Percentiles rank a stretch among this genome's conserved stretches.
Conservation (phyloP, 2,888 invertebrate genomes). For the Pseudococcus longispinus region DNA sequence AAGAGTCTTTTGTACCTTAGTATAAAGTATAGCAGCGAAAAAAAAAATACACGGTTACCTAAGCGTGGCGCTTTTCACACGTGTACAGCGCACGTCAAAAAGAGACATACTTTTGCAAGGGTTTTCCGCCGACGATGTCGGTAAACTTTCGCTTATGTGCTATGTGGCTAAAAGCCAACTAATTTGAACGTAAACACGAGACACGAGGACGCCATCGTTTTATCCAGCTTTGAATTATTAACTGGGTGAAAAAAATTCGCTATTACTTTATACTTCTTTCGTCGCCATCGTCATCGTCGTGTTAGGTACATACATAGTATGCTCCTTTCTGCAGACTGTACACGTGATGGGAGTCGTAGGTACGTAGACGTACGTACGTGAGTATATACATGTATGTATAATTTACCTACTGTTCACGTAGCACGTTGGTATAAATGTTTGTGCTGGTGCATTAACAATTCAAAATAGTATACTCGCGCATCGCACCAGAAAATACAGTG, state of each 20-base stretch:
- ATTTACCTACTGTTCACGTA: background rate
- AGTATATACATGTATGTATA: background rate
- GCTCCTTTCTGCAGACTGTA: background rate
- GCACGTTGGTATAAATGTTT: background rate
- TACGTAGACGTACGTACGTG: background rate
- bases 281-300: background rate
- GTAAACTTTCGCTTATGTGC: background rate
- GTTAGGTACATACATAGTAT: background rate
- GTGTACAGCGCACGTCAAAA: background rate
- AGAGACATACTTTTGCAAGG: background rate
- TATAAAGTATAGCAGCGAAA: background rate
- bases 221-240: constrained; percentile 17
- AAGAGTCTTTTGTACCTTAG: background rate
- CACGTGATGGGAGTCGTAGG: background rate
- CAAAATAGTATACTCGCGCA: background rate
- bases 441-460: background rate
- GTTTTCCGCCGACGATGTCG: background rate
- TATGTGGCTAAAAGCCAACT: background rate
- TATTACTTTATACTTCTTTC: background rate
- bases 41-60: background rate
- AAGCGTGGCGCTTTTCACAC: background rate
- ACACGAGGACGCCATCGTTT: constrained; percentile 21
- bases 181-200: constrained; percentile 5
- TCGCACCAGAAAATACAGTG: background rate
- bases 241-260: constrained; percentile 2